Evolutionary conservation across 2,797 vertebrate species (phyloP).

Genomic region (Sebastes dallii): DNA sequence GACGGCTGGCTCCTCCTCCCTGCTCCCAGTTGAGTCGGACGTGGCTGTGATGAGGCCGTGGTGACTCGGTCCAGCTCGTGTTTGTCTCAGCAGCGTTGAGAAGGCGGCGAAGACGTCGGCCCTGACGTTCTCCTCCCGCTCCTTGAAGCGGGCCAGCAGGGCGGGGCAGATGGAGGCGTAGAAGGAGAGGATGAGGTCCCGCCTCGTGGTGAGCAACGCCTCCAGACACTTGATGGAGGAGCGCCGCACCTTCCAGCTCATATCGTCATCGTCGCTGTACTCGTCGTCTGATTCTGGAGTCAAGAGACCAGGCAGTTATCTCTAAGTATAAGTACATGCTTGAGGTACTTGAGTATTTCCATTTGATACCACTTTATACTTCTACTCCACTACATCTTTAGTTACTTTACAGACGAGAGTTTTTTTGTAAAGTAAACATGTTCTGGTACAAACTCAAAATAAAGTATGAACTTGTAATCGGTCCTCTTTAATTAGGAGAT

Average conservation of each 20-base stretch:
- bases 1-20: conserved; percentile 80
- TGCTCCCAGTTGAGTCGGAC: conserved; percentile 54
- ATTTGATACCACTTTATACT: too few relatives aligned
- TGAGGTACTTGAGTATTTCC: background rate
- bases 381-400: background rate
- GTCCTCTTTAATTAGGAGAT: too few relatives aligned
- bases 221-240: conserved; percentile 92
- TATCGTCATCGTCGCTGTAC: conserved; percentile 94
- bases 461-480: too few relatives aligned
- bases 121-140: conserved; percentile 94
- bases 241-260: conserved; percentile 97
- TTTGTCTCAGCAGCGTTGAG: conserved; percentile 88
- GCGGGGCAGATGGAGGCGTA: conserved; percentile 86
- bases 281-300: conserved; percentile 89
- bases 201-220: conserved; percentile 85
- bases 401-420: background rate
- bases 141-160: conserved; percentile 90
- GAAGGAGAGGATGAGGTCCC: conserved; percentile 88
- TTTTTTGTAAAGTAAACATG: too few relatives aligned
- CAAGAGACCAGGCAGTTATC: background rate
- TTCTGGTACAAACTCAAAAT: too few relatives aligned
- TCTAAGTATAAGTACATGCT: background rate
- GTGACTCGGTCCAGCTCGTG: conserved; percentile 75
- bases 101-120: conserved; percentile 91
- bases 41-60: conserved; percentile 6